phyloP scores from a whole-genome alignment of 1,140 invertebrate species.

The Bombus vancouverensis region DNA sequence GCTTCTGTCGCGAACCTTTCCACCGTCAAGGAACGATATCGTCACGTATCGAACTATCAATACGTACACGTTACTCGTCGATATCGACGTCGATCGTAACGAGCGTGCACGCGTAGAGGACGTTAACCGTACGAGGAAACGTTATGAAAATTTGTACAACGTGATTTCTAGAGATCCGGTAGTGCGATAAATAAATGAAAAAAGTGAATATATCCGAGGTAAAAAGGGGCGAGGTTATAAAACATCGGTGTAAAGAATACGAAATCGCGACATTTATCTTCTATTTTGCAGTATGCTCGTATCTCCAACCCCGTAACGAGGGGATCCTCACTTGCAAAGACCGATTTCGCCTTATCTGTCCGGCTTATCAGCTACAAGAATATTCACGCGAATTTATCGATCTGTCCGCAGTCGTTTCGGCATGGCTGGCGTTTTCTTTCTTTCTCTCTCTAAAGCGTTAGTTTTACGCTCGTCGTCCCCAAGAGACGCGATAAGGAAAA shows the following conservation, averaged over 20 bases:
- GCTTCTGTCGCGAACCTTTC: conserved; percentile 14
- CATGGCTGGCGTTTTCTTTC: conserved; percentile 32
- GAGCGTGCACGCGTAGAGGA: too few species aligned
- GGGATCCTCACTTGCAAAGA: conserved; percentile 52
- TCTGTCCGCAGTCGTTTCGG: conserved; percentile 69
- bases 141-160: neutral
- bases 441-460: conserved; percentile 64
- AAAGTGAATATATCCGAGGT: conserved; percentile 11
- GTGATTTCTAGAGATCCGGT: neutral
- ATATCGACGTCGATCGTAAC: neutral
- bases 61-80: neutral
- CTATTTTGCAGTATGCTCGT: conserved; percentile 54
- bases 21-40: neutral
- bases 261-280: conserved; percentile 63
- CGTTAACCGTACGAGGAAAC: neutral
- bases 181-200: neutral
- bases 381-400: conserved; percentile 80
- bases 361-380: conserved; percentile 70
- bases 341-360: conserved; percentile 66
- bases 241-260: conserved; percentile 42
- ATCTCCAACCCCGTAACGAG: conserved; percentile 56
- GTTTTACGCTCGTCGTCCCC: conserved; percentile 74
- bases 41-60: neutral
- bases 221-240: conserved; percentile 41
- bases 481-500: conserved; percentile 74